Conservation (phyloP, 2,113 vertebrate genomes). For the Varanus salvator region DNA sequence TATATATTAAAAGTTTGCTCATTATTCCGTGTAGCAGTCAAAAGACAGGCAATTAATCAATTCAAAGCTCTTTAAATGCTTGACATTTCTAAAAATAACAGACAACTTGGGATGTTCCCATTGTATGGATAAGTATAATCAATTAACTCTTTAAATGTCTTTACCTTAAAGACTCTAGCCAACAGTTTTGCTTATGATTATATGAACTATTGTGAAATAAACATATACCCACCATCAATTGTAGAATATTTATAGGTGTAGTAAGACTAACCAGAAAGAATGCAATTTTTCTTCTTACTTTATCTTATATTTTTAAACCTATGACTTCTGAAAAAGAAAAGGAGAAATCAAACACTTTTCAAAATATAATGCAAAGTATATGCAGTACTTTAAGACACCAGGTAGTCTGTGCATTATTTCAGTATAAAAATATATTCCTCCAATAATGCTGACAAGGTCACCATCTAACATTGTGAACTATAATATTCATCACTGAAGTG, state of each 20-base stretch:
- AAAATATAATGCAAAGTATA: background rate
- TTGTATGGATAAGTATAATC: no score
- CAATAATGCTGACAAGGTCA: slow-evolving; percentile 54
- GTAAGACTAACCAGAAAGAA: background rate
- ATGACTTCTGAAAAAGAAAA: background rate
- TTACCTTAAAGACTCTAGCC: no score
- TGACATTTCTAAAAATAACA: no score
- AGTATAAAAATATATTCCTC: slow-evolving; percentile 27
- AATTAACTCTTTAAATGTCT: no score
- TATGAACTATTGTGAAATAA: background rate
- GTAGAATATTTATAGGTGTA: background rate
- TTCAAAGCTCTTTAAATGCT: no score
- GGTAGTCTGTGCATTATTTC: slow-evolving; percentile 9
- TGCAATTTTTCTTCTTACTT: background rate
- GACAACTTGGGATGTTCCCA: no score
- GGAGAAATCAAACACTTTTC: background rate
- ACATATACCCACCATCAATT: background rate
- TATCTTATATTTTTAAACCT: background rate
- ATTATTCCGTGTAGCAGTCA: no score
- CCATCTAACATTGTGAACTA: slow-evolving; percentile 27
- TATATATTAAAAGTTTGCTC: no score
- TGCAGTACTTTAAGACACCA: background rate
- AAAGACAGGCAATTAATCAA: no score
- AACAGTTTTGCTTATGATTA: background rate
- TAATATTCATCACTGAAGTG: slow-evolving; percentile 20